Conservation (phyloP, 2,113 vertebrate genomes). For the Chaetops frenatus region DNA sequence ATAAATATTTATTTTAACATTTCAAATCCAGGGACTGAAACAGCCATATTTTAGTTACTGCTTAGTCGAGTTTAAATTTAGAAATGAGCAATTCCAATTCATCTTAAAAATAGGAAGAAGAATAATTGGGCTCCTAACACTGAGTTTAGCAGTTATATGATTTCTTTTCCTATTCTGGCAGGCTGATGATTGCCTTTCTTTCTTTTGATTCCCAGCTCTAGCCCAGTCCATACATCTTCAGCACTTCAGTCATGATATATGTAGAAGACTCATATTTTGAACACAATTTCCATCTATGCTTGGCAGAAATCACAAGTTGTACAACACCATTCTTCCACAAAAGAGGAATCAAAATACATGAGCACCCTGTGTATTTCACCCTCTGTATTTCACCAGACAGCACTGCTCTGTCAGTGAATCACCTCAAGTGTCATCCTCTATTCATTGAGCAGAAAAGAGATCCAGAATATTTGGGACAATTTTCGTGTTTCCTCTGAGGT, state of each 20-base stretch:
- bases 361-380: not conserved
- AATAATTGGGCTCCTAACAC: not conserved
- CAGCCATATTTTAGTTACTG: not conserved
- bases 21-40: not conserved
- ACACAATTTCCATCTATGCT: not conserved
- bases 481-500: not conserved
- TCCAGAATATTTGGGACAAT: not conserved
- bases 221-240: not conserved
- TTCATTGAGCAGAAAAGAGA: not conserved
- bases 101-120: not conserved
- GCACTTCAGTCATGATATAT: not conserved
- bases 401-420: not conserved
- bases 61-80: not conserved
- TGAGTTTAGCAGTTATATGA: not conserved
- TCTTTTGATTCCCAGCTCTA: not conserved
- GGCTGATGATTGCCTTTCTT: not conserved
- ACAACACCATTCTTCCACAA: not conserved
- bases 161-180: not conserved
- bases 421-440: not conserved
- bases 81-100: not conserved
- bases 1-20: slow-evolving; percentile 23
- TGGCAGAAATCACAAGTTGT: not conserved
- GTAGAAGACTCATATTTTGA: not conserved
- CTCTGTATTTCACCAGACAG: too few species aligned
- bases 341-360: not conserved